Base-by-base conservation (phyloP, 1,140 invertebrate species). In the Mamestra configurata region DNA sequence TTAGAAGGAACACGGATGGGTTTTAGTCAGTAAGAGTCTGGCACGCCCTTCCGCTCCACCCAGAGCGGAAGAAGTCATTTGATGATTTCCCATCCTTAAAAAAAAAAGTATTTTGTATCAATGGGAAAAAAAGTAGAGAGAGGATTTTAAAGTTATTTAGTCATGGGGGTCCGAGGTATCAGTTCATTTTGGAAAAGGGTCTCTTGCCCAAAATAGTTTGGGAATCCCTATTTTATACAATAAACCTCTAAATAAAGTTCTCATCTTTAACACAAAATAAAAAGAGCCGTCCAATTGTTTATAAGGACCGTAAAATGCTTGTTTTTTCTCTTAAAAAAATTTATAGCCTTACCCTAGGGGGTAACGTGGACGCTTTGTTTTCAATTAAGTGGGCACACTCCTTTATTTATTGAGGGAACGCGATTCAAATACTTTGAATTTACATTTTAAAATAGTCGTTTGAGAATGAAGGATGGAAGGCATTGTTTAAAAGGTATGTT, bases 391-490 rank as follows among this genome's bases (percentile, higher is more conserved):
- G 55, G 55, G 11, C 55, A 59, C 4, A 59, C 11, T 31, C 11
- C 24, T 59, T 59, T 59, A 31, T 59, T 59, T 59, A 59, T 59
- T 59, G 20, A 20, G 55, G 55, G 13, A 35, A 64, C 27, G 31
- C 1, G 31, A 15, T 35, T 64, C 24, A 35, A 64, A 37, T 35
- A 61, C 5, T 31, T 35, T 35, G 8, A 61, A 61, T 61, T 18
- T 37, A 35, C n/a, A 64, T 10, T 64, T 37, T 64, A 15, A 20
- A 64, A 40, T 40, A 31, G 35, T n/a, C 59, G n/a, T 20, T 18
- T 35, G 59, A n/a, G 35, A 64, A 40, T 37, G 53, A 55, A 6
- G 18, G 10, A 55, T 11, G 4, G 20, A 22, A 18, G 15, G 18
- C 4, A 13, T 27, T 57, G 24, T 57, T 24, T 13, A 57, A 31